Conservation (phyloP, 2,888 invertebrate genomes). For the Eupithecia inturbata region DNA sequence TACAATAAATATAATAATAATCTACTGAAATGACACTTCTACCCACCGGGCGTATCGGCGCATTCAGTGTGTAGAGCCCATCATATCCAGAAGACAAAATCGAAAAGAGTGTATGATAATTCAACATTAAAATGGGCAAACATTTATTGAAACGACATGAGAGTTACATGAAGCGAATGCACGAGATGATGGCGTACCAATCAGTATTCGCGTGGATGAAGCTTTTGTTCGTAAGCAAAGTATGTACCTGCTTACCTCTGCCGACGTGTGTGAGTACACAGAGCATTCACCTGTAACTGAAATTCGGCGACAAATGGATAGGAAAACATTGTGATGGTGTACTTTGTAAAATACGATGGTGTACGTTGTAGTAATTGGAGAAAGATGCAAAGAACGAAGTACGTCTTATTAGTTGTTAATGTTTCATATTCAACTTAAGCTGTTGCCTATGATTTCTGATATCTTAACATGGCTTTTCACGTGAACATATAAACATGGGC, state of each 20-base stretch:
- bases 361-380: not conserved
- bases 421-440: not conserved
- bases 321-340: not conserved
- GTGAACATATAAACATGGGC: not conserved
- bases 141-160: constrained; percentile 45
- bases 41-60: not conserved
- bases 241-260: constrained; percentile 7
- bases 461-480: not conserved
- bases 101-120: constrained; percentile 58
- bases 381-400: not conserved
- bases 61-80: not conserved
- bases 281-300: constrained; percentile 1
- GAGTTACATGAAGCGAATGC: constrained; percentile 34
- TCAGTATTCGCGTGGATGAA: constrained; percentile 28
- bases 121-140: constrained; percentile 55
- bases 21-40: too few species aligned
- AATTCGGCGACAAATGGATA: not conserved
- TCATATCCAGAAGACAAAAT: not conserved
- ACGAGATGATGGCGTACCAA: constrained; percentile 33
- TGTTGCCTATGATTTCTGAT: not conserved
- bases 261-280: not conserved
- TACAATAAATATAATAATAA: too few species aligned
- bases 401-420: not conserved
- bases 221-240: constrained; percentile 26
- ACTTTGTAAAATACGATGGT: not conserved